phyloP scores from a whole-genome alignment of 2,888 invertebrate genomes.

The Magallana nippona region DNA sequence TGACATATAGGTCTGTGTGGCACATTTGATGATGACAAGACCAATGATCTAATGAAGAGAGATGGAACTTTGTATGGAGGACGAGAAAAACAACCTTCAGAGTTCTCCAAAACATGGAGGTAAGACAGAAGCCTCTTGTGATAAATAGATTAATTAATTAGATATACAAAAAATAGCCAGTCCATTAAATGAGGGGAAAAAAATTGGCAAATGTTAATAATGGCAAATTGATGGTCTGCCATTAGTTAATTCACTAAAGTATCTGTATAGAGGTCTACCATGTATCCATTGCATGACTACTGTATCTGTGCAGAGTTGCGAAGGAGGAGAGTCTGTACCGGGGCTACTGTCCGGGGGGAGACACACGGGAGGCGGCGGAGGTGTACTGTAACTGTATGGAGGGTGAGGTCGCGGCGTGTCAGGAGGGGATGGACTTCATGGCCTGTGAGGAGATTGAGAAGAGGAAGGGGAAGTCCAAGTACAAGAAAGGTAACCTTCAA shows the following conservation, averaged over 20 bases:
- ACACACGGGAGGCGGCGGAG: not conserved
- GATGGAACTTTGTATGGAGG: slow-evolving; percentile 53
- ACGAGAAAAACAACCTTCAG: slow-evolving; percentile 49
- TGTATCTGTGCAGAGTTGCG: slow-evolving; percentile 40
- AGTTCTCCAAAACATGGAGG: slow-evolving; percentile 66
- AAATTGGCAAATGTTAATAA: no score
- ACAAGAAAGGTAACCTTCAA: slow-evolving; percentile 42
- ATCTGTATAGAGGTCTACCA: not conserved
- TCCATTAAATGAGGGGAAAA: no score
- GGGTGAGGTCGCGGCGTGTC: slow-evolving; percentile 50
- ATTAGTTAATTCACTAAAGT: no score
- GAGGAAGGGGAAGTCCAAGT: slow-evolving; percentile 42
- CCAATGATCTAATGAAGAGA: slow-evolving; percentile 62
- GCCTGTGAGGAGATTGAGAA: slow-evolving; percentile 52
- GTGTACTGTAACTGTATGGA: slow-evolving; percentile 58
- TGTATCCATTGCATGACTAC: not conserved
- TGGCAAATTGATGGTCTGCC: no score
- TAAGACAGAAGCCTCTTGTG: slow-evolving; percentile 40
- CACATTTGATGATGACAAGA: slow-evolving; percentile 62
- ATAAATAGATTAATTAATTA: no score
- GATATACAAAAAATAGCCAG: no score
- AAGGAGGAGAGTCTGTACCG: slow-evolving; percentile 46
- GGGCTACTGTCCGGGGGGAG: slow-evolving; percentile 47
- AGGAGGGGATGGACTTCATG: slow-evolving; percentile 45
- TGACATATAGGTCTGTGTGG: slow-evolving; percentile 68